Conservation (phyloP, 1,140 invertebrate genomes). For the Bombus soroeensis region DNA sequence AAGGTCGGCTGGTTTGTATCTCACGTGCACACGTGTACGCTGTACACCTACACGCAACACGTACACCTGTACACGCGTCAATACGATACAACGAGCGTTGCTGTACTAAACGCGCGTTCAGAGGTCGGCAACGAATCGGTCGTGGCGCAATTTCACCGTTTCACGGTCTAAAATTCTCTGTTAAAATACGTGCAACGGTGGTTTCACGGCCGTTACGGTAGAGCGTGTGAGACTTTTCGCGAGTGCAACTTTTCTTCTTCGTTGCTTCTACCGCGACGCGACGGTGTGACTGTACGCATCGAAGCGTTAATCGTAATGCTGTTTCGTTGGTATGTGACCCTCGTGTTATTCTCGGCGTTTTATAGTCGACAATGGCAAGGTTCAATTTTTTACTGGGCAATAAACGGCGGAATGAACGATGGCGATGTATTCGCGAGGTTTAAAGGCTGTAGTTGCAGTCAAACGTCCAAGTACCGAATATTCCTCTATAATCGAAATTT, state of each 20-base stretch:
- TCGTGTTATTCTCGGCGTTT: not conserved
- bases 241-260: not conserved
- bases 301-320: no score
- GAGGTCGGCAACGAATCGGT: not conserved
- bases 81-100: not conserved
- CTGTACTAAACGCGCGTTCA: not conserved
- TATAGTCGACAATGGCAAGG: not conserved
- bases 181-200: not conserved
- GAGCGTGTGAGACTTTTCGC: not conserved
- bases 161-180: not conserved
- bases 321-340: not conserved
- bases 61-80: slow-evolving; percentile 13
- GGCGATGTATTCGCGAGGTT: not conserved
- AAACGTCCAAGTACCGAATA: no score
- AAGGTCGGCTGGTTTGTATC: slow-evolving; percentile 59
- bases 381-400: not conserved
- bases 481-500: no score
- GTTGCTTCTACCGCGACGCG: no score
- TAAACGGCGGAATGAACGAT: not conserved
- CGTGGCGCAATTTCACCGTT: slow-evolving; percentile 14
- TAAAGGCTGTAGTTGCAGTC: no score
- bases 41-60: not conserved
- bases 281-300: no score
- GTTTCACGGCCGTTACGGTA: not conserved
- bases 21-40: slow-evolving; percentile 21